Percentiles rank a stretch among this genome's conserved stretches.
Conservation (phyloP, 1,140 invertebrate genomes). For the Teleogryllus occipitalis region DNA sequence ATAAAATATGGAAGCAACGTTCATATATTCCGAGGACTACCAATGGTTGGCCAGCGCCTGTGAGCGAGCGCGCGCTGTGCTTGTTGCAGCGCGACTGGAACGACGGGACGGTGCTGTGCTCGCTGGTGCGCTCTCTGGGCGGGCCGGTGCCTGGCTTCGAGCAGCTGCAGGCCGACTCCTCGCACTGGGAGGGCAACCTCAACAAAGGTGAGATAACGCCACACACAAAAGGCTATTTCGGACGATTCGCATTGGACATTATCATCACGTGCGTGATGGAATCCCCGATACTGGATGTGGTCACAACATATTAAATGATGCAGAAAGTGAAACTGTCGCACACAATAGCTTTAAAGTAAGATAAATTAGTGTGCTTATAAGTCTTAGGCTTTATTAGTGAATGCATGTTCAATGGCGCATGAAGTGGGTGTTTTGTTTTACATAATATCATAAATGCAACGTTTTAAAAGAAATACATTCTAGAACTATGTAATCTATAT, state of each 20-base stretch:
- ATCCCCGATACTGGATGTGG: too few relatives aligned
- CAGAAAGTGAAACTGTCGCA: too few relatives aligned
- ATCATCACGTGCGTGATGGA: too few relatives aligned
- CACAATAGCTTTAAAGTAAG: too few relatives aligned
- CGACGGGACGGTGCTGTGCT: conserved; percentile 79
- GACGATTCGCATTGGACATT: too few relatives aligned
- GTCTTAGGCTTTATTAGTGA: neutral
- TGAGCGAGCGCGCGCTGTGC: too few relatives aligned
- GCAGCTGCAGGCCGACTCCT: conserved; percentile 58
- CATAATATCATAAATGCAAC: too few relatives aligned
- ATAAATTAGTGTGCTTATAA: neutral
- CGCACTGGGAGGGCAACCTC: conserved; percentile 75
- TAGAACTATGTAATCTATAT: neutral
- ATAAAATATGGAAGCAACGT: too few relatives aligned
- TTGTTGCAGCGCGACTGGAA: conserved; percentile 84
- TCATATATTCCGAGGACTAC: too few relatives aligned
- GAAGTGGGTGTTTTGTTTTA: neutral
- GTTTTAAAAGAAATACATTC: neutral
- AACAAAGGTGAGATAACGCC: conserved; percentile 53
- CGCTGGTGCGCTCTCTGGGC: conserved; percentile 78
- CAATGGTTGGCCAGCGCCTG: too few relatives aligned
- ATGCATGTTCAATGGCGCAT: neutral
- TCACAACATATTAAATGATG: too few relatives aligned
- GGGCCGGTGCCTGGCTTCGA: conserved; percentile 72
- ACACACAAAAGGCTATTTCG: too few relatives aligned